Conservation (phyloP, 2,113 vertebrate genomes). For the Meles meles region DNA sequence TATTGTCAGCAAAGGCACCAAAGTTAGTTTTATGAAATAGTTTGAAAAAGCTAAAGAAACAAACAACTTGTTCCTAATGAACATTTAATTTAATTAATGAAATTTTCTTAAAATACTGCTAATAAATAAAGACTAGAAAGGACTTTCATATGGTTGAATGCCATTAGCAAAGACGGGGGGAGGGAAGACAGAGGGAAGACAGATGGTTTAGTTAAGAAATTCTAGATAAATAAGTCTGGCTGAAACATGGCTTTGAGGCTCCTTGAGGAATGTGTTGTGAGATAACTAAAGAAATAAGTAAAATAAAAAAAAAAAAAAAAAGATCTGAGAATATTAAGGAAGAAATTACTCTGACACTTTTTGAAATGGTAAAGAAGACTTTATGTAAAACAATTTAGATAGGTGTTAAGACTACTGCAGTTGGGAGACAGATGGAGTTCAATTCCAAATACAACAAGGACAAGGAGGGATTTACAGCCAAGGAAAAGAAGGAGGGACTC, state of each 20-base stretch:
- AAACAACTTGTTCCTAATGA: not conserved
- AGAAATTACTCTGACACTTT: not conserved
- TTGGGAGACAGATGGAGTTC: not conserved
- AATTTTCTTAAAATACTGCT: not conserved
- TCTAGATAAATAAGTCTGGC: not conserved
- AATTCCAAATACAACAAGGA: not conserved
- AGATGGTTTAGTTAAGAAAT: not conserved
- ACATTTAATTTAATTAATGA: no score
- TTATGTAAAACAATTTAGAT: not conserved
- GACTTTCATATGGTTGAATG: not conserved
- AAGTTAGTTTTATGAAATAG: not conserved
- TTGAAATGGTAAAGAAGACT: conserved; percentile 25
- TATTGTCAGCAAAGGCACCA: not conserved
- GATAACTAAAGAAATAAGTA: not conserved
- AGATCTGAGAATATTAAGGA: not conserved
- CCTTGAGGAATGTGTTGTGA: not conserved
- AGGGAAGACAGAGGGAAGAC: not conserved
- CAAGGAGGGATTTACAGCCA: not conserved
- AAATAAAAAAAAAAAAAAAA: not conserved
- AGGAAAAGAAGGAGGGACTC: not conserved
- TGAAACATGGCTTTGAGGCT: not conserved
- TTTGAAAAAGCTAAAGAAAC: not conserved
- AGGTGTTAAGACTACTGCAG: not conserved
- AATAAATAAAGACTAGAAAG: not conserved
- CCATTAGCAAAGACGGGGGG: not conserved